phyloP scores from a whole-genome alignment of 2,113 vertebrate genomes.

The Lates calcarifer region DNA sequence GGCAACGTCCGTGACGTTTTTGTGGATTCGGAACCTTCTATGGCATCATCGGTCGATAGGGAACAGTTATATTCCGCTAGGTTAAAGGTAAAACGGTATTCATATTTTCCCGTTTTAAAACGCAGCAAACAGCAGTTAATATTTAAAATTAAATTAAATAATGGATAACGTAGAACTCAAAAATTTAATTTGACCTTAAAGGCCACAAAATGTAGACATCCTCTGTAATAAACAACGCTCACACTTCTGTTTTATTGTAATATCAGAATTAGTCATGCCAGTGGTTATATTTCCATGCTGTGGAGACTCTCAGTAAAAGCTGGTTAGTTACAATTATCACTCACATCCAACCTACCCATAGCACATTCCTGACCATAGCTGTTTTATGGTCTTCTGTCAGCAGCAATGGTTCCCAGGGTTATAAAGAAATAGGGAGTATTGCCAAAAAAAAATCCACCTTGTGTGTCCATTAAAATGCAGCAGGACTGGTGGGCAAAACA shows the following conservation, averaged over 20 bases:
- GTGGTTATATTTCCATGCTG: slow-evolving; percentile 78
- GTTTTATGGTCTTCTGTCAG: slow-evolving; percentile 35
- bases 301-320: slow-evolving; percentile 72
- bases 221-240: slow-evolving; percentile 26
- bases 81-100: neutral
- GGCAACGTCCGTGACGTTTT: neutral
- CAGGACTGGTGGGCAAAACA: slow-evolving; percentile 28
- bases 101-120: neutral
- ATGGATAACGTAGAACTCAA: neutral
- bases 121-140: neutral
- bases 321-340: slow-evolving; percentile 55
- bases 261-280: slow-evolving; percentile 77
- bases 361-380: slow-evolving; percentile 33
- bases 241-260: slow-evolving; percentile 76
- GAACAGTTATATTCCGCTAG: too few species aligned
- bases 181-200: neutral
- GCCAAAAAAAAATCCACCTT: slow-evolving; percentile 6
- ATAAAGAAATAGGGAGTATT: slow-evolving; percentile 22
- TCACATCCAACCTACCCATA: slow-evolving; percentile 24
- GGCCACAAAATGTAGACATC: neutral
- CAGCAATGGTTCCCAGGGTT: slow-evolving; percentile 49
- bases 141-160: neutral
- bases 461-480: slow-evolving; percentile 28
- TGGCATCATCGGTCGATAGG: too few species aligned
- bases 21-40: too few species aligned